Evolutionary conservation across 1,140 invertebrate genomes (phyloP), one percentile per base, ranked within the genome.

Genomic region (Euwallacea similis): DNA sequence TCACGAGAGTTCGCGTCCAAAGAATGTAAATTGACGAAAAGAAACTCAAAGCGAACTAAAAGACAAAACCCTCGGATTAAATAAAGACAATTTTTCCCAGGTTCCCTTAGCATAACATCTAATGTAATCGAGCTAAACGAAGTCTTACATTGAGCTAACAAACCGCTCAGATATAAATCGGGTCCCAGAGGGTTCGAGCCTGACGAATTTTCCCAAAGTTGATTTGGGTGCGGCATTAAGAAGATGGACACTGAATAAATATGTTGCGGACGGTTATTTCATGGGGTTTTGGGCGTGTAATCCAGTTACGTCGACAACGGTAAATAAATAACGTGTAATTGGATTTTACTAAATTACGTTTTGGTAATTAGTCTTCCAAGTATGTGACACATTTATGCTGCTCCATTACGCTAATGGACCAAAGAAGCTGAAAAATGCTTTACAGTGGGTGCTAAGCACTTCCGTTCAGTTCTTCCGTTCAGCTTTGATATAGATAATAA

Each of bases 51-150:
- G 56, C 56, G 41, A 59, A 41, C 46, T 47, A 56, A 56, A 56
- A 56, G 54, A 10, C 10, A 56, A 56, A 13, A 16, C 60, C 11
- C 10, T 11, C 21, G 21, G 60, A 62, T 62, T 62, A 62, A 62
- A 62, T 46, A 62, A 62, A 62, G 43, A 11, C 60, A 46, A 62
- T 15, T 46, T 15, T 10, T 46, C 41, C n/a, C 60, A 8, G 42
- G 7, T 46, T 62, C 60, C 46, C n/a, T 47, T 62, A 44, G 60
- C 43, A 62, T 41, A 62, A 62, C 43, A 33, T 62, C 60, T 10
- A 8, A 13, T n/a, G 60, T 62, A 62, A 62, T 62, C 60, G 60
- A 62, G 60, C 60, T 62, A 62, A 62, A 33, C 60, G 42, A 62
- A 62, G 41, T 62, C 60, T 62, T 7, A 62, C 60, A 62, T 42